phyloP scores from a whole-genome alignment of 1,140 invertebrate genomes.

The Apis cerana region DNA sequence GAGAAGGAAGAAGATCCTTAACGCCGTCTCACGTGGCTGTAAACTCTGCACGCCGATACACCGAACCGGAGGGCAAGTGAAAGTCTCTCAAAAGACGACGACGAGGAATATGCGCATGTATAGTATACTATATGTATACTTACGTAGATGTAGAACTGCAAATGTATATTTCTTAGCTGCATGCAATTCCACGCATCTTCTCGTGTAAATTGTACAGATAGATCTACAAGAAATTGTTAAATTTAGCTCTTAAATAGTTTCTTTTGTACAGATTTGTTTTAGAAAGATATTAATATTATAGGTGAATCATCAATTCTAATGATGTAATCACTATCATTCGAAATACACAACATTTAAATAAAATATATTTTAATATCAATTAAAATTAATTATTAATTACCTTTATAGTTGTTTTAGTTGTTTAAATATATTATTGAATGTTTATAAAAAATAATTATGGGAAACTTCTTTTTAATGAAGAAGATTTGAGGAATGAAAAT shows the following conservation, averaged over 20 bases:
- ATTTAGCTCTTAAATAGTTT: neutral
- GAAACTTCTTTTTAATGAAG: neutral
- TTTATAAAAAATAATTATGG: too few species aligned
- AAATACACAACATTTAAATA: neutral
- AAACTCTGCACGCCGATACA: slow-evolving; percentile 45
- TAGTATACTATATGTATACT: neutral
- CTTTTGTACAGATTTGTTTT: slow-evolving; percentile 31
- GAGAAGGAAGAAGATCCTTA: slow-evolving; percentile 47
- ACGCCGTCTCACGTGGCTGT: slow-evolving; percentile 49
- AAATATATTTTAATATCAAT: neutral
- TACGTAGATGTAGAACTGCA: slow-evolving; percentile 53
- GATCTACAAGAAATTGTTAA: slow-evolving; percentile 29
- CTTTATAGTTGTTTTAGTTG: neutral
- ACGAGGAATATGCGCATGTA: slow-evolving; percentile 55
- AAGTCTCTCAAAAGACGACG: slow-evolving; percentile 68
- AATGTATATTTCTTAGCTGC: slow-evolving; percentile 60
- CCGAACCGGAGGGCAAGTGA: slow-evolving; percentile 68
- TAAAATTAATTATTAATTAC: neutral
- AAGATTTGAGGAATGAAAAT: slow-evolving; percentile 19
- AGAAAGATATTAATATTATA: neutral
- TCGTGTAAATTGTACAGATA: slow-evolving; percentile 23
- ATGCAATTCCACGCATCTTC: slow-evolving; percentile 29
- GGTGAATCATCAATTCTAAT: neutral
- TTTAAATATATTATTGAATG: neutral
- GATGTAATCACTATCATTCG: neutral